Evolutionary conservation across 2,797 vertebrate species (phyloP).

Genomic region (Meda fulgida): DNA sequence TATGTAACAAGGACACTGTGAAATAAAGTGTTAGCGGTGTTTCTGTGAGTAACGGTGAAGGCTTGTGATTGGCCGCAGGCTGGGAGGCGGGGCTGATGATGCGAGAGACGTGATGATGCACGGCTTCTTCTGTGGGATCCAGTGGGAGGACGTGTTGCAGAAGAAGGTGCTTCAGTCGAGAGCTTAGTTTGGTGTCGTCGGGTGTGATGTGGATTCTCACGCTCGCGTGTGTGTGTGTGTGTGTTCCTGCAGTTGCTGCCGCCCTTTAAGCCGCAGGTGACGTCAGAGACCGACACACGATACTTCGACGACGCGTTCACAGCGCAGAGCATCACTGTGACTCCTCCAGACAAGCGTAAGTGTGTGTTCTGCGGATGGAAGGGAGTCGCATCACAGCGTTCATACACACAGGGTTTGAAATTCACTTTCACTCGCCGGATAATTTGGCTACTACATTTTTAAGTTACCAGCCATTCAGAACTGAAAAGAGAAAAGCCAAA

Average conservation of each 20-base stretch:
- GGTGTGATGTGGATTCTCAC: neutral
- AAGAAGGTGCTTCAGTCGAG: constrained; percentile 77
- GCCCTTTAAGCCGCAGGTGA: constrained; percentile 89
- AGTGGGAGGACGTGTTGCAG: constrained; percentile 88
- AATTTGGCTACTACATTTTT: no score
- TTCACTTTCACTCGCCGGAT: no score
- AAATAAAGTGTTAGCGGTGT: no score
- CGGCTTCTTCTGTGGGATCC: constrained; percentile 83
- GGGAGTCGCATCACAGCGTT: no score
- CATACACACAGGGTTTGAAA: no score
- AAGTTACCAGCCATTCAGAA: no score
- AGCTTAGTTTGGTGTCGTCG: neutral
- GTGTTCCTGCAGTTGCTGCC: constrained; percentile 78
- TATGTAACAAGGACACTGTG: no score
- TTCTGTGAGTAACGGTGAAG: neutral
- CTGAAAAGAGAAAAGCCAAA: no score
- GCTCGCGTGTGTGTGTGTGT: neutral
- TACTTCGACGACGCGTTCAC: constrained; percentile 93
- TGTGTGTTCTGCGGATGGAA: no score
- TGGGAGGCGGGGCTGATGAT: constrained; percentile 85
- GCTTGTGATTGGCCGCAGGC: constrained; percentile 72
- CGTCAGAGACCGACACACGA: constrained; percentile 87
- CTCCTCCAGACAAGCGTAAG: constrained; percentile 88
- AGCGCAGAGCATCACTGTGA: constrained; percentile 88
- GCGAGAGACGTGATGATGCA: constrained; percentile 91